phyloP scores from a whole-genome alignment of 2,113 vertebrate genomes.

The Gallinago media region DNA sequence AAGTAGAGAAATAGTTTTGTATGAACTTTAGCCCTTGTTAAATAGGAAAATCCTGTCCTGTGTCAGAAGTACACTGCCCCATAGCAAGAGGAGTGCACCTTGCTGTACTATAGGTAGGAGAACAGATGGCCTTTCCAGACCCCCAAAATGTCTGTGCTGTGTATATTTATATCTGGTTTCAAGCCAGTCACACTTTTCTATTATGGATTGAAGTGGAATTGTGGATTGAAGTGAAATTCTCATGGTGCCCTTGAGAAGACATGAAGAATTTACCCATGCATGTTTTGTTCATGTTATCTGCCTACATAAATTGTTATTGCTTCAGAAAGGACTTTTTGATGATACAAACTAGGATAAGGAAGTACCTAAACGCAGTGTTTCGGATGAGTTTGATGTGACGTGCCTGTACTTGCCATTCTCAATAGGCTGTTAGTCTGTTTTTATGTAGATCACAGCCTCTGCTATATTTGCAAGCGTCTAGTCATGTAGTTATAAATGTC shows the following conservation, averaged over 20 bases:
- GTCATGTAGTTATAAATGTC: not conserved
- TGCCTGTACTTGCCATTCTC: not conserved
- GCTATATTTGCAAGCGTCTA: not conserved
- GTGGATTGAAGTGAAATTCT: not conserved
- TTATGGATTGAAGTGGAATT: not conserved
- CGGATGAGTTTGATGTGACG: not conserved
- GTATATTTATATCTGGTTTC: not conserved
- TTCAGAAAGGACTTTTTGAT: not conserved
- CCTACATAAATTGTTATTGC: not conserved
- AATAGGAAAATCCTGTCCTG: not conserved
- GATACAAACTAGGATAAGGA: not conserved
- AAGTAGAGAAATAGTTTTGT: not conserved
- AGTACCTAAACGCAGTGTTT: not conserved
- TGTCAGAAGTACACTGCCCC: not conserved
- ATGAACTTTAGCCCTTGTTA: not conserved
- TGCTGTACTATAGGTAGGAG: not conserved
- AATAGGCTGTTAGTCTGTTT: not conserved
- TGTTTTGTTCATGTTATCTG: not conserved
- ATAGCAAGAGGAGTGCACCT: not conserved
- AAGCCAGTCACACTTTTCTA: not conserved
- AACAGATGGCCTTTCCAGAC: not conserved
- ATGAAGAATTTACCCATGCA: rapidly evolving
- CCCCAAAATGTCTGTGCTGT: not conserved
- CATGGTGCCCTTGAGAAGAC: not conserved
- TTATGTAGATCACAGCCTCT: not conserved